Base-by-base conservation (phyloP, 1,140 invertebrate genomes). In the Brachionus angularis region DNA sequence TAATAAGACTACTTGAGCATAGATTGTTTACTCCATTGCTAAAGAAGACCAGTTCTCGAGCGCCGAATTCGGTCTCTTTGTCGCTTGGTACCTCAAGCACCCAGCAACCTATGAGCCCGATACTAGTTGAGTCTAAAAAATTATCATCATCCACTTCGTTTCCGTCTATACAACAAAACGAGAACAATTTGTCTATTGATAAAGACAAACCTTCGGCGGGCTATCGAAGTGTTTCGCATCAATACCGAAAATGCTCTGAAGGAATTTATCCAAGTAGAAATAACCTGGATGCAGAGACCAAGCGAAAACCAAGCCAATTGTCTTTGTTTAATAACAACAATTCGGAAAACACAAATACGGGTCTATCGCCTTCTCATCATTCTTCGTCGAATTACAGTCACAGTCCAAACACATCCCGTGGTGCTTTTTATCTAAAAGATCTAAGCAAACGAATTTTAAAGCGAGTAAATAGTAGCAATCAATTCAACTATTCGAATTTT, bases 1-100 rank as follows among this genome's bases (percentile, higher is more conserved):
- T 87, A 8, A 75, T 87, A 12, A 78, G 86, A 8, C 78, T 87
- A 3, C 78, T 87, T 21, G 81, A 85, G 49, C 86, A 87, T 76
- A 81, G 85, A 49, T 78, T 87, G 18, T 84, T 84, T 74, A 77
- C 53, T 23, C 55, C 44, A 27, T 18, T 61, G 16, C 14, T 50
- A 8, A 71, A 44, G 58, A 71, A 71, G n/a, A 47, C 62, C 14
- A 67, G n/a, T 47, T 34, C 42, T 18, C 42, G 39, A 10, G 47
- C 49, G 1, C 72, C 71, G 10, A 36, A 33, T 44, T 67, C 72
- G 1, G 16, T 72, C 18, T 58, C 18, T 36, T 58, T 16, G 18
- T 52, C 16, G 31, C 47, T 52, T 10, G 18, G 14, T 8, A n/a
- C 69, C 70, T 8, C 72, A 73, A 21, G 72, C 55, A 3, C 72